A percentile compares a stretch with the other conserved stretches of the same genome.
Evolutionary conservation across 37 sponge, comb jelly and placozoan species (phyloP).

Genomic region (Geodia barretti): DNA sequence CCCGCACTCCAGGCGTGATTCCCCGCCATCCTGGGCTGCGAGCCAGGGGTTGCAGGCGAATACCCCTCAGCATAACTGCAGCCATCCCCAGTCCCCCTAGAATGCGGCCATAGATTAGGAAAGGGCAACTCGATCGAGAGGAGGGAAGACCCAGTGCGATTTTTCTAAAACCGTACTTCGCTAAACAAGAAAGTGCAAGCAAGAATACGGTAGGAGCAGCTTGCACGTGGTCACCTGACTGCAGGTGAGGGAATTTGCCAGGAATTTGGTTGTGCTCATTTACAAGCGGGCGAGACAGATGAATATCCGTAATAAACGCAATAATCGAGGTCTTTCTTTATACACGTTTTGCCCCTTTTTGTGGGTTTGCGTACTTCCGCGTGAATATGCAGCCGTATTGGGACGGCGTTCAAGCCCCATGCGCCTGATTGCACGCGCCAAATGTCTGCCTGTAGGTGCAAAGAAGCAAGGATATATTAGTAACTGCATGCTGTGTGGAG

Average conservation of each 20-base stretch:
- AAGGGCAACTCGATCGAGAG: too few relatives aligned
- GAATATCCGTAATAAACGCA: neutral
- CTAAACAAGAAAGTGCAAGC: neutral
- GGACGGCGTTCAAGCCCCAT: neutral
- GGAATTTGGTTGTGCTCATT: neutral
- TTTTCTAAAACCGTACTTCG: too few relatives aligned
- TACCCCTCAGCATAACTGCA: neutral
- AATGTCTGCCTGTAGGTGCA: neutral
- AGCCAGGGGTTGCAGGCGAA: neutral
- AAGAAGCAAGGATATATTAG: neutral
- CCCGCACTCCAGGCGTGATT: too few relatives aligned
- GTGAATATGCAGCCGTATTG: neutral
- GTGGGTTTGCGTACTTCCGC: neutral
- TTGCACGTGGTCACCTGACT: slow-evolving; percentile 64
- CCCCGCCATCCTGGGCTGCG: too few relatives aligned
- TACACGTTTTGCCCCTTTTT: neutral
- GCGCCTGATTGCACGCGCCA: neutral
- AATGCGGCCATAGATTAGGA: too few relatives aligned
- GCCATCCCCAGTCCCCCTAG: slow-evolving; percentile 8
- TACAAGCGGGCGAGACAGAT: neutral
- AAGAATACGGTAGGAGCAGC: slow-evolving; percentile 19
- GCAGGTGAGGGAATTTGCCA: slow-evolving; percentile 42
- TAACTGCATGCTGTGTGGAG: neutral
- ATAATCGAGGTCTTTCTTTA: neutral
- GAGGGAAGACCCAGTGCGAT: too few relatives aligned